These are phyloP conservation scores for Saturnia japonica DNA, from an alignment of 2,888 invertebrate genomes.

Conservation along the genomic window DNA sequence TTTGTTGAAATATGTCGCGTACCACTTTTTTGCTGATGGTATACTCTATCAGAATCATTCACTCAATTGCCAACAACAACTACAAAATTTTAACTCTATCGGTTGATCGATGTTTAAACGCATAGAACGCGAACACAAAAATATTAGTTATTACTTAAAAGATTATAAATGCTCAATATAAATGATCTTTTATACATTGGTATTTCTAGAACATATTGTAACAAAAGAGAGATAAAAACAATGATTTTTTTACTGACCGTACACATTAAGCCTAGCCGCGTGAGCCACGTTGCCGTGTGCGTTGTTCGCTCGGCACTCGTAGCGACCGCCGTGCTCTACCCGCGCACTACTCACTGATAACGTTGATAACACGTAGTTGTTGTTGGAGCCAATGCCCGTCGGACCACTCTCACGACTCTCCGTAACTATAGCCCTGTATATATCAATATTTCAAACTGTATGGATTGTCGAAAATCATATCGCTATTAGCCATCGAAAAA, in stretches of 20 bases:
- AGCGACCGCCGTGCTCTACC: conserved; percentile 92
- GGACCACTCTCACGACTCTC: conserved; percentile 70
- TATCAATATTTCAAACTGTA: conserved; percentile 1
- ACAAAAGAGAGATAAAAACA: not conserved
- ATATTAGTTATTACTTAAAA: not conserved
- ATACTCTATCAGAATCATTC: too few relatives aligned
- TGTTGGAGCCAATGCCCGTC: conserved; percentile 59
- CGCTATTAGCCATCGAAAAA: not conserved
- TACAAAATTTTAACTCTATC: too few relatives aligned
- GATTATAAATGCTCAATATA: not conserved
- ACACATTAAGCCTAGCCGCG: conserved; percentile 89
- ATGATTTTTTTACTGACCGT: conserved; percentile 77
- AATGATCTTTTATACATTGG: not conserved
- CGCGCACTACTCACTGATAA: conserved; percentile 88
- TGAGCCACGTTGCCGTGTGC: conserved; percentile 87
- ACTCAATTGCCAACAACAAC: too few relatives aligned
- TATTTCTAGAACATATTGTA: not conserved
- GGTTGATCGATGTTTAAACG: too few relatives aligned
- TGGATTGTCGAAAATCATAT: not conserved
- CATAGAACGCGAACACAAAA: too few relatives aligned
- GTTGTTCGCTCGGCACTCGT: conserved; percentile 90
- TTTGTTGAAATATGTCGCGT: too few relatives aligned
- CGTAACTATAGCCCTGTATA: conserved; percentile 64
- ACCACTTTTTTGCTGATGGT: too few relatives aligned
- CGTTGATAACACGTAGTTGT: conserved; percentile 91